Evolutionary conservation across 2,888 invertebrate genomes (phyloP).

Genomic region (Trachelus tabidus): DNA sequence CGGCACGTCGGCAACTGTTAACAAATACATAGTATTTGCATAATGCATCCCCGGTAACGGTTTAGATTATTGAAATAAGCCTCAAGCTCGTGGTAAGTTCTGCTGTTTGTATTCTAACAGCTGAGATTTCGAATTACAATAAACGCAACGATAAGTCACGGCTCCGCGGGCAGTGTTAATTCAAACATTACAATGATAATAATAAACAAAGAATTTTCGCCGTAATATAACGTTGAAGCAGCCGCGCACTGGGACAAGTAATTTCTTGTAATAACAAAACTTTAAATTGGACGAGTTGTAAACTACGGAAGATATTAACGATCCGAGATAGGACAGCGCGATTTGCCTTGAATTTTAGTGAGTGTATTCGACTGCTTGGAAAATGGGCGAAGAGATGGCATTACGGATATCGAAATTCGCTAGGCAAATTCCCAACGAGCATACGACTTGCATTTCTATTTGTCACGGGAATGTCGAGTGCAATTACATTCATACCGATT

Average conservation of each 20-base stretch:
- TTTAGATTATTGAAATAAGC: background rate
- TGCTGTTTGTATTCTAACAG: background rate
- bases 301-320: slow-evolving; percentile 23
- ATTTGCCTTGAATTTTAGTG: background rate
- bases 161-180: background rate
- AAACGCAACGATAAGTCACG: background rate
- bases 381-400: background rate
- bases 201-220: background rate
- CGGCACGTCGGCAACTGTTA: slow-evolving; percentile 75
- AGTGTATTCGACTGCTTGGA: background rate
- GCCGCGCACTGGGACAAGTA: slow-evolving; percentile 7
- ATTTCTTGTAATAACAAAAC: slow-evolving; percentile 30
- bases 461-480: background rate
- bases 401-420: background rate
- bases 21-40: background rate
- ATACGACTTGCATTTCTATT: background rate
- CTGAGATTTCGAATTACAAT: background rate
- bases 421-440: slow-evolving; percentile 1
- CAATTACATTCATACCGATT: slow-evolving; percentile 25
- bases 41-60: background rate
- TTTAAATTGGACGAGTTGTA: slow-evolving; percentile 33
- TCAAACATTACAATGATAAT: background rate
- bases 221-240: background rate
- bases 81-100: background rate
- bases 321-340: slow-evolving; percentile 8